Percentiles rank a stretch among this genome's conserved stretches.
Evolutionary conservation across 2,888 invertebrate genomes (phyloP).

Genomic region (Malthinus flaveolus): DNA sequence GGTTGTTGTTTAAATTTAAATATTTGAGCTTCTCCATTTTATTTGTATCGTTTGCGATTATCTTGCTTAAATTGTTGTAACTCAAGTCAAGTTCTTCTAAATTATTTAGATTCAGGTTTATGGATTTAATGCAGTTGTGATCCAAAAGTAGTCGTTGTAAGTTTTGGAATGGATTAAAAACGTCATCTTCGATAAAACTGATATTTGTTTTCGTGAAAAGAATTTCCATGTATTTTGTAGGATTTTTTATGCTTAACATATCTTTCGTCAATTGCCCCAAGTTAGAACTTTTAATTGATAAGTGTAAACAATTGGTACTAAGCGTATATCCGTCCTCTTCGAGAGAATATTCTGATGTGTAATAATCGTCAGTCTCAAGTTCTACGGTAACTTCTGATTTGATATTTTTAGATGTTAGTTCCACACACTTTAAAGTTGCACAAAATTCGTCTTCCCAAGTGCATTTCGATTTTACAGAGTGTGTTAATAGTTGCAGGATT

Average conservation of each 20-base stretch:
- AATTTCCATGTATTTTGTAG: slow-evolving; percentile 5
- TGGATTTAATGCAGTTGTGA: slow-evolving; percentile 39
- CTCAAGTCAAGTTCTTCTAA: slow-evolving; percentile 46
- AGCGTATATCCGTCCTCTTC: background rate
- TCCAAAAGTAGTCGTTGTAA: background rate
- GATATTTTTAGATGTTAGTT: background rate
- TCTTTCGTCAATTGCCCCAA: background rate
- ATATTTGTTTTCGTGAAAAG: background rate
- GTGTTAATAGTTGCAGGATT: too few species aligned
- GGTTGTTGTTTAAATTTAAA: slow-evolving; percentile 8
- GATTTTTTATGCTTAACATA: background rate
- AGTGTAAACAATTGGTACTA: background rate
- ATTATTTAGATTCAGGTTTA: slow-evolving; percentile 48
- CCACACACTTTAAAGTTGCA: slow-evolving; percentile 9
- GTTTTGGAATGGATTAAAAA: slow-evolving; percentile 5
- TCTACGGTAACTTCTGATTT: background rate
- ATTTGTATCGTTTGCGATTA: background rate
- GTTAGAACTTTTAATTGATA: slow-evolving; percentile 8
- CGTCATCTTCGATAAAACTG: background rate
- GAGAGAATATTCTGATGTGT: background rate
- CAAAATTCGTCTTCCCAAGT: slow-evolving; percentile 1
- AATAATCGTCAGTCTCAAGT: background rate
- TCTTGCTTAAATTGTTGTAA: slow-evolving; percentile 42
- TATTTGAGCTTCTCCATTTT: background rate
- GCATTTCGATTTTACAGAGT: background rate